Base-by-base conservation (phyloP, 2,797 vertebrate species). In the Sebastes kiyomatsui region DNA sequence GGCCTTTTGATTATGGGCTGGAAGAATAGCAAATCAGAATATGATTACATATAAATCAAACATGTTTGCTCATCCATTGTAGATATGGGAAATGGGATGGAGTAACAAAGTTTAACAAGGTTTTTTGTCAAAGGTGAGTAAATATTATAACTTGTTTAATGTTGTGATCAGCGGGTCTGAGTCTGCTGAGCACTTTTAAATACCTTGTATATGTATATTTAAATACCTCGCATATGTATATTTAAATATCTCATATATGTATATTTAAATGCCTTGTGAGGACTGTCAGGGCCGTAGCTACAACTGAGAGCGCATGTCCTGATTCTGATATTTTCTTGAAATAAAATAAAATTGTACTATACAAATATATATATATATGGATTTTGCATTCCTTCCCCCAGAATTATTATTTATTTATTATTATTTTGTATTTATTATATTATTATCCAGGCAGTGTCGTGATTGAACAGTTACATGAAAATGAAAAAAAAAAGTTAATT, bases 21-120 rank as follows among this genome's bases (percentile, higher is more conserved):
- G 70, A 56, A 83, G 61, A 86, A 76, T 18, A 72, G 76, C 27
- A 68, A 86, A 88, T 90, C 66, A 81, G 67, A 85, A 67, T 54
- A 85, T 80, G 62, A 86, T 83, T 84, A 67, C 52, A 82, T 71
- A 38, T 55, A 62, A 85, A 85, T 87, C 59, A 75, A 73, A 62
- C 54, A 76, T 64, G 66, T 79, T 46, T 56, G 58, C 35, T 80
- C 27, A 70, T 54, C 12, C 65, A n/a, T 14, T 52, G 32, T 25
- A 56, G 55, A 76, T 22, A 52, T 30, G 9, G 42, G 12, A 27
- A 46, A 49, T 77, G 46, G 78, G 52, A 72, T 27, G 20, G 30
- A 67, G 28, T 60, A 65, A 35, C 33, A 71, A 74, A 79, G 38
- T 25, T 75, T 11, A 22, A 55, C 7, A 32, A 52, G 33, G 28